Conservation (phyloP, 2,797 vertebrate species). For the Oceanodroma leucorhoa region DNA sequence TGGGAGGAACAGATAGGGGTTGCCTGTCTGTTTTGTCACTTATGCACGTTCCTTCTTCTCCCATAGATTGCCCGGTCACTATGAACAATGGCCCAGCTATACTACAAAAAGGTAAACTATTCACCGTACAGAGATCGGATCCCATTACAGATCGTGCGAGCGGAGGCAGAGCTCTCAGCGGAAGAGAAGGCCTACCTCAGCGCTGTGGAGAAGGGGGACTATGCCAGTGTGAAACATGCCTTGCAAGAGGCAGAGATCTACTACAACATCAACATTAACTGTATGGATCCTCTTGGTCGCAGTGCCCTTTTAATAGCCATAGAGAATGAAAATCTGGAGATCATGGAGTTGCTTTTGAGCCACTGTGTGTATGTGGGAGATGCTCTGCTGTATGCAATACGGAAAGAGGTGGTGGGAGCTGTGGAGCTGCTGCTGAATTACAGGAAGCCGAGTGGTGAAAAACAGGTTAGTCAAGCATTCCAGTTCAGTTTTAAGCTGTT, state of each 20-base stretch:
- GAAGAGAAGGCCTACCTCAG: constrained; percentile 94
- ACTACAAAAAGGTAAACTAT: constrained; percentile 95
- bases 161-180: constrained; percentile 90
- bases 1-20: background rate
- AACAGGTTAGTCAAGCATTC: constrained; percentile 80
- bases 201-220: constrained; percentile 95
- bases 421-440: constrained; percentile 95
- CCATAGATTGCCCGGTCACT: constrained; percentile 69
- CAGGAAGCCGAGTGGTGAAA: constrained; percentile 88
- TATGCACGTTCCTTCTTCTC: background rate
- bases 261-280: constrained; percentile 97
- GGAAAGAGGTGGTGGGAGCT: constrained; percentile 94
- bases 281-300: constrained; percentile 93
- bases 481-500: background rate
- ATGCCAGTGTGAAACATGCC: constrained; percentile 91
- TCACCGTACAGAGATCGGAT: constrained; percentile 94
- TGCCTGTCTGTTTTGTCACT: background rate
- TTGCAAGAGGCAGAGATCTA: constrained; percentile 93
- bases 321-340: constrained; percentile 95
- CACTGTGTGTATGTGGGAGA: constrained; percentile 91
- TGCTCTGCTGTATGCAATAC: constrained; percentile 93
- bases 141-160: constrained; percentile 92
- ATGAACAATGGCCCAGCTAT: constrained; percentile 87
- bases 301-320: constrained; percentile 94
- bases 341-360: constrained; percentile 92